phyloP scores from a whole-genome alignment of 2,113 vertebrate species.

The Lanius ludovicianus region DNA sequence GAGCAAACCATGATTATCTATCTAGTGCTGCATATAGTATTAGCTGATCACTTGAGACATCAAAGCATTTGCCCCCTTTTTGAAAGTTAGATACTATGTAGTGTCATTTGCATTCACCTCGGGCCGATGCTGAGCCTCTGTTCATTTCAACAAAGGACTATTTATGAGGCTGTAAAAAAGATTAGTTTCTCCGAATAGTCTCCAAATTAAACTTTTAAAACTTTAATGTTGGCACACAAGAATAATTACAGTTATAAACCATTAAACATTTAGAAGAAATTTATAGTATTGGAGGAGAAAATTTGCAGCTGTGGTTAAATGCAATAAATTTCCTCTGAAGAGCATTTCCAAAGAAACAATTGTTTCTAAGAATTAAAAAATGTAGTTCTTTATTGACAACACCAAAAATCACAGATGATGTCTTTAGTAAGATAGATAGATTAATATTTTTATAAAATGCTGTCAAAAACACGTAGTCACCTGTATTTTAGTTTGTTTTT shows the following conservation, averaged over 20 bases:
- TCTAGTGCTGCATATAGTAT: neutral
- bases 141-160: slow-evolving; percentile 80
- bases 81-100: neutral
- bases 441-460: neutral
- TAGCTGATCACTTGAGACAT: slow-evolving; percentile 8
- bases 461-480: neutral
- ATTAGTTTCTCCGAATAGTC: slow-evolving; percentile 78
- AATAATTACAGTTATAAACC: slow-evolving; percentile 85
- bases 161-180: slow-evolving; percentile 85
- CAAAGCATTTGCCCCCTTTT: neutral
- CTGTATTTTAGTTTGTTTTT: neutral
- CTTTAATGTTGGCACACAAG: slow-evolving; percentile 81
- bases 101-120: slow-evolving; percentile 74
- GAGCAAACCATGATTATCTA: neutral
- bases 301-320: slow-evolving; percentile 74
- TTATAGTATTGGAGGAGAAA: slow-evolving; percentile 75
- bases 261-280: slow-evolving; percentile 81
- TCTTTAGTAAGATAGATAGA: slow-evolving; percentile 18
- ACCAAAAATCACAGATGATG: neutral
- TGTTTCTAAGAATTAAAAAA: slow-evolving; percentile 55
- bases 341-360: slow-evolving; percentile 61
- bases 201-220: slow-evolving; percentile 86
- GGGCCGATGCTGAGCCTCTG: slow-evolving; percentile 66
- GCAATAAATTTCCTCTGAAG: slow-evolving; percentile 73
- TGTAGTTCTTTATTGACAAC: slow-evolving; percentile 41